Percentiles rank a stretch among this genome's conserved stretches.
phyloP scores from a whole-genome alignment of 37 sponge, comb jelly and placozoan species.

The Hormiphora californensis region DNA sequence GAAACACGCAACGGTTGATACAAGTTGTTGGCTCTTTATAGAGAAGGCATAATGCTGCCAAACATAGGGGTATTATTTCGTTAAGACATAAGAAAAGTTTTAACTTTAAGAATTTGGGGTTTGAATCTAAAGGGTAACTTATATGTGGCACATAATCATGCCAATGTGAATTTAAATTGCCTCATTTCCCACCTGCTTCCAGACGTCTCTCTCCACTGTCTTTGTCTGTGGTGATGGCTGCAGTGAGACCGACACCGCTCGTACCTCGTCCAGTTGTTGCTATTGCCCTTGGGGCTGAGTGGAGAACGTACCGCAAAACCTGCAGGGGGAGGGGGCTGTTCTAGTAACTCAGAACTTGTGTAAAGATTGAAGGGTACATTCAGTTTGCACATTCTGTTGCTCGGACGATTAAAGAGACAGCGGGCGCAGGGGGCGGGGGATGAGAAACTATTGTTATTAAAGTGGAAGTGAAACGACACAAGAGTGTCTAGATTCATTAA shows the following conservation, averaged over 20 bases:
- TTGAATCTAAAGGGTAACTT: not conserved
- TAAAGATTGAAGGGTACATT: too few species aligned
- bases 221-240: constrained; percentile 92
- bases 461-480: too few species aligned
- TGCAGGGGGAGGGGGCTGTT: not conserved
- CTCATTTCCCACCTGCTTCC: constrained; percentile 69
- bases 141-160: not conserved
- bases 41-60: too few species aligned
- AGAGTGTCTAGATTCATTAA: too few species aligned
- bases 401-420: too few species aligned
- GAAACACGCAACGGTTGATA: constrained; percentile 74
- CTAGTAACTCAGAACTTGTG: not conserved
- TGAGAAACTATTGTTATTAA: too few species aligned
- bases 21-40: too few species aligned
- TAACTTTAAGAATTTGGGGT: not conserved
- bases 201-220: constrained; percentile 56
- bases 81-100: too few species aligned
- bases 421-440: too few species aligned
- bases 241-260: constrained; percentile 96
- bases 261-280: constrained; percentile 97
- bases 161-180: too few species aligned
- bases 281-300: constrained; percentile 90
- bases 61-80: too few species aligned
- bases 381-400: too few species aligned
- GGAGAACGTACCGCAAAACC: constrained; percentile 73